These are phyloP conservation scores for Phenganax marumi DNA, from an alignment of 92 coral and sea anemone genomes.

Conservation along the genomic window DNA sequence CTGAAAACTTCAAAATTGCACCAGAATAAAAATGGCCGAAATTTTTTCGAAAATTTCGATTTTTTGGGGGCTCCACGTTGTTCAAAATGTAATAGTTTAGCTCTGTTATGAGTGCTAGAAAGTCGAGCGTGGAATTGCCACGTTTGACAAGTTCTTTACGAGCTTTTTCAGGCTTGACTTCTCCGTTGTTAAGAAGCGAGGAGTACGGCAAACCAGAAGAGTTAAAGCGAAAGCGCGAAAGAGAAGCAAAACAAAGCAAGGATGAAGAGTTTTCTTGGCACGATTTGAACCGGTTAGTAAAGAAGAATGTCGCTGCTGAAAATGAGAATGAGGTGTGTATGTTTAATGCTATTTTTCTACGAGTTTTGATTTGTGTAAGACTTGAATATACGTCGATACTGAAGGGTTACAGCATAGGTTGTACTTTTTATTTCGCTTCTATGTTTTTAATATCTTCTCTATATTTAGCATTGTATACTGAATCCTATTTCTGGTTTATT, in stretches of 20 bases:
- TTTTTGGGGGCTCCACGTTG: neutral
- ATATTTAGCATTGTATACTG: too few relatives aligned
- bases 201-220: slow-evolving; percentile 45
- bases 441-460: too few relatives aligned
- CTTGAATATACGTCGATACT: too few relatives aligned
- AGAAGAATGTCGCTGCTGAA: slow-evolving; percentile 18
- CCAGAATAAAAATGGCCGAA: neutral
- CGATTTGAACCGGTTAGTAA: slow-evolving; percentile 64
- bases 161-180: slow-evolving; percentile 91
- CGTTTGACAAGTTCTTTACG: slow-evolving; percentile 90
- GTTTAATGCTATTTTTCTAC: neutral
- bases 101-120: slow-evolving; percentile 23
- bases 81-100: slow-evolving; percentile 30
- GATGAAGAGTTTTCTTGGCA: slow-evolving; percentile 72
- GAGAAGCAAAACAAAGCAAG: slow-evolving; percentile 65
- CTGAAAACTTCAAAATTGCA: neutral
- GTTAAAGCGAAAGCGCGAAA: slow-evolving; percentile 71
- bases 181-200: slow-evolving; percentile 46
- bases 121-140: slow-evolving; percentile 77
- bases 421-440: too few relatives aligned
- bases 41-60: neutral
- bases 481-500: neutral
- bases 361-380: neutral
- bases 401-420: too few relatives aligned
- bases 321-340: slow-evolving; percentile 31